phyloP scores from a whole-genome alignment of 2,113 vertebrate species.

The Procavia capensis region DNA sequence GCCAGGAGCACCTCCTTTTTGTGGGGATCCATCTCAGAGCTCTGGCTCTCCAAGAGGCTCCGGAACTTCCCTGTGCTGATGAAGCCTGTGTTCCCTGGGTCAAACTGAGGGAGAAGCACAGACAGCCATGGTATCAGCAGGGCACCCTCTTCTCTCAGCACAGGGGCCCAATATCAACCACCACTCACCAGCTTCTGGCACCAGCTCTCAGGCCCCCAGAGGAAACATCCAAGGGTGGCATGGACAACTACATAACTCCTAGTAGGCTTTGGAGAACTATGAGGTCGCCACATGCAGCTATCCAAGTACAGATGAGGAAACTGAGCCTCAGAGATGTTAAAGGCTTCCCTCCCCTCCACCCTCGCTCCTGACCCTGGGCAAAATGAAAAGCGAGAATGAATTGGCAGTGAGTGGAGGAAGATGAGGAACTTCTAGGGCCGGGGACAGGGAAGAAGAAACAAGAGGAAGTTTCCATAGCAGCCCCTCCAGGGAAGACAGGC shows the following conservation, averaged over 20 bases:
- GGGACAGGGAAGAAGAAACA: not conserved
- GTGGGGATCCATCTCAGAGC: slow-evolving; percentile 96
- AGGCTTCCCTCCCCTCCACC: not conserved
- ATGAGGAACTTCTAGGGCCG: not conserved
- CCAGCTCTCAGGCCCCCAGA: not conserved
- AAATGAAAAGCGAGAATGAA: not conserved
- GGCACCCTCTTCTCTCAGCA: not conserved
- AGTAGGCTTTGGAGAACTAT: not conserved
- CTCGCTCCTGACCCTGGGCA: not conserved
- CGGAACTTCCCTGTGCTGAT: slow-evolving; percentile 97
- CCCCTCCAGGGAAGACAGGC: not conserved
- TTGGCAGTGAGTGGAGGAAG: not conserved
- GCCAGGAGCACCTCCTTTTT: slow-evolving; percentile 97
- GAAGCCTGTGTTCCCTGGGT: slow-evolving; percentile 95
- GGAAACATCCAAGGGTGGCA: not conserved
- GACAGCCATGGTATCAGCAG: slow-evolving; percentile 22
- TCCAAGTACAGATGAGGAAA: rapidly evolving
- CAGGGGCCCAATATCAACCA: not conserved
- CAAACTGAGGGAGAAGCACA: slow-evolving; percentile 89
- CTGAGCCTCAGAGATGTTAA: not conserved
- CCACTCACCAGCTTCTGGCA: not conserved
- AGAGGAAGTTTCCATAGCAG: not conserved
- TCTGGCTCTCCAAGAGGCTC: slow-evolving; percentile 93
- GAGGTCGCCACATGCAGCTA: not conserved
- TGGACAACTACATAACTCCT: not conserved